Conservation (phyloP, 2,113 vertebrate genomes). For the Cyanistes caeruleus region DNA sequence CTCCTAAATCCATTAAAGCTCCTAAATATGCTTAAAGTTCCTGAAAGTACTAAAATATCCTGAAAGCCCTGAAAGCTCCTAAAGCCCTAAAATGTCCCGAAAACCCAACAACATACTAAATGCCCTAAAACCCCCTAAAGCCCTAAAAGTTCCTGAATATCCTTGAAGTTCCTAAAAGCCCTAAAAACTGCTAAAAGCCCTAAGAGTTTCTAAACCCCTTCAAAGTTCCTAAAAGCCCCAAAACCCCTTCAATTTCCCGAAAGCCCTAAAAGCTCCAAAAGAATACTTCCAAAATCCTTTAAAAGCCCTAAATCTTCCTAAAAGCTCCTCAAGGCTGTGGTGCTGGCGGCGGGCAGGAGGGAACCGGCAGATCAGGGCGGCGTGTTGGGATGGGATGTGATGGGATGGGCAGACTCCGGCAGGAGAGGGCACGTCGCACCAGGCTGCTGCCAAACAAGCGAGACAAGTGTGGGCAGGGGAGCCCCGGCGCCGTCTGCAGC, state of each 20-base stretch:
- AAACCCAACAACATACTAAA: not conserved
- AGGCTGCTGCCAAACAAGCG: not conserved
- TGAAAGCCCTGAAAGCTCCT: not conserved
- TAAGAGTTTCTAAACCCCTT: not conserved
- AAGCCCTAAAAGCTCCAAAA: not conserved
- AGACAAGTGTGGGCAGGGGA: not conserved
- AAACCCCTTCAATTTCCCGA: not conserved
- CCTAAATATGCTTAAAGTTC: not conserved
- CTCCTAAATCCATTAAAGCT: not conserved
- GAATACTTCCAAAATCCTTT: not conserved
- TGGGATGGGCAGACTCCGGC: not conserved
- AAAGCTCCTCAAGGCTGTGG: not conserved
- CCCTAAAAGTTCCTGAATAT: not conserved
- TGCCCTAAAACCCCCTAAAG: not conserved
- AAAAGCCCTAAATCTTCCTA: not conserved
- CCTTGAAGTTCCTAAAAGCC: not conserved
- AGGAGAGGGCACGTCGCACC: not conserved
- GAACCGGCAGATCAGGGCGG: accelerated
- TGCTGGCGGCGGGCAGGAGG: accelerated
- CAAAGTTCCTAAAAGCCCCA: not conserved
- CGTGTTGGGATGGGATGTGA: accelerated
- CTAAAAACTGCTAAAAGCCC: not conserved
- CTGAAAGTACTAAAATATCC: not conserved
- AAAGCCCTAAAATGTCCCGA: not conserved
- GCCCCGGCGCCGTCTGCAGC: not conserved